Percentiles rank a stretch among this genome's conserved stretches.
phyloP scores from a whole-genome alignment of 2,113 vertebrate species.

The Brachypteracias leptosomus region DNA sequence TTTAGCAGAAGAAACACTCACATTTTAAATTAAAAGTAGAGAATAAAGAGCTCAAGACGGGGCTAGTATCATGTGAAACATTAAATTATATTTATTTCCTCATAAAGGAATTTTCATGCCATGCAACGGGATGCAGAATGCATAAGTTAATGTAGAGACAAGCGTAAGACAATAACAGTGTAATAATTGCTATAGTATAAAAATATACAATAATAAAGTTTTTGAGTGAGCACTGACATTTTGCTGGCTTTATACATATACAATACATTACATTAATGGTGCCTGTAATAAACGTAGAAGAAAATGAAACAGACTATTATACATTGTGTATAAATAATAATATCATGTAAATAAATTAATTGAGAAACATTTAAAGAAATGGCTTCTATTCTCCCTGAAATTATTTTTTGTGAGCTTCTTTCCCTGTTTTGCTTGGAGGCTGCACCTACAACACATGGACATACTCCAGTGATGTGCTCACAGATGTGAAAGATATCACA shows the following conservation, averaged over 20 bases:
- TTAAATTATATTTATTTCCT: background rate
- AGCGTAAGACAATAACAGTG: background rate
- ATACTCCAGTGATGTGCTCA: background rate
- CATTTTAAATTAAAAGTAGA: background rate
- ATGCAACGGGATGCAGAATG: background rate
- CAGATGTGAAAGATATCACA: background rate
- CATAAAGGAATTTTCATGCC: background rate
- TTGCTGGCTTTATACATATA: background rate
- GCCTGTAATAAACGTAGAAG: background rate
- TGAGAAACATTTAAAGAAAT: background rate
- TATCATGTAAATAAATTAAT: background rate
- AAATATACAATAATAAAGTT: background rate
- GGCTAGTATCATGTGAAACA: background rate
- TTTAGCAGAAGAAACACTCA: background rate
- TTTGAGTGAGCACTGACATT: background rate
- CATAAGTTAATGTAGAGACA: background rate
- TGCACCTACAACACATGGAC: background rate
- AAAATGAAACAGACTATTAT: background rate
- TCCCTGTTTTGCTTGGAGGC: background rate
- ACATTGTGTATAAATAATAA: background rate
- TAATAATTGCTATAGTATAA: background rate
- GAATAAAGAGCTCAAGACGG: background rate
- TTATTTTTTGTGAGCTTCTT: background rate
- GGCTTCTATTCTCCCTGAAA: background rate
- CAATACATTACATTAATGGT: background rate